Percentiles rank a stretch among this genome's conserved stretches.
These are phyloP conservation scores for Scaptomyza caliginosa DNA, from an alignment of 2,888 invertebrate genomes.

Conservation along the genomic window DNA sequence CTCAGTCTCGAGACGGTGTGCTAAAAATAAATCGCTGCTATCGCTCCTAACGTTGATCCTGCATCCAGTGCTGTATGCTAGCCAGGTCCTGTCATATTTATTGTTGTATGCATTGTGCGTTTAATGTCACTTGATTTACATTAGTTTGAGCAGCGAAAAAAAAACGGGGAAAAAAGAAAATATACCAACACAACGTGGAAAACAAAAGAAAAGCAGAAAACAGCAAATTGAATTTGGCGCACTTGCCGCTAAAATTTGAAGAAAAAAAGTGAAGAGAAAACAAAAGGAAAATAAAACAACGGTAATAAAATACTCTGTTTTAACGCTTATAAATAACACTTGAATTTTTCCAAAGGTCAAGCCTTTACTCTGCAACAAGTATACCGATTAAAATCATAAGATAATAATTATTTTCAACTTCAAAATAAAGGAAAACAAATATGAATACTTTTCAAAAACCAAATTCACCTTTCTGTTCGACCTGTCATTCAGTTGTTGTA, in stretches of 20 bases:
- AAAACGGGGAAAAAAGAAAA: too few species aligned
- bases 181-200: conserved; percentile 16
- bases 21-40: conserved; percentile 35
- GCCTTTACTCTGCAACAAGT: too few species aligned
- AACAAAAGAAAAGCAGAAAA: conserved; percentile 16
- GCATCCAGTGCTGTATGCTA: conserved; percentile 6
- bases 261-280: conserved; percentile 15
- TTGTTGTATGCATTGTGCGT: conserved; percentile 63
- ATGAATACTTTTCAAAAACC: neutral
- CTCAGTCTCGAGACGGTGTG: conserved; percentile 6
- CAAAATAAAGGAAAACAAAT: too few species aligned
- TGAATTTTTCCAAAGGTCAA: too few species aligned
- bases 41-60: conserved; percentile 32
- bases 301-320: conserved; percentile 5
- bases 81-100: conserved; percentile 50
- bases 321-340: too few species aligned
- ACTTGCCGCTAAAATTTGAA: conserved; percentile 37
- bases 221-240: conserved; percentile 63
- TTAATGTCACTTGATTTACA: conserved; percentile 76
- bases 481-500: neutral
- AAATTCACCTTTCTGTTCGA: neutral
- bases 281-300: neutral
- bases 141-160: conserved; percentile 50
- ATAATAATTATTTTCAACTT: too few species aligned
- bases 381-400: too few species aligned